phyloP scores from a whole-genome alignment of 2,797 vertebrate species.

The Crypturellus tataupa region DNA sequence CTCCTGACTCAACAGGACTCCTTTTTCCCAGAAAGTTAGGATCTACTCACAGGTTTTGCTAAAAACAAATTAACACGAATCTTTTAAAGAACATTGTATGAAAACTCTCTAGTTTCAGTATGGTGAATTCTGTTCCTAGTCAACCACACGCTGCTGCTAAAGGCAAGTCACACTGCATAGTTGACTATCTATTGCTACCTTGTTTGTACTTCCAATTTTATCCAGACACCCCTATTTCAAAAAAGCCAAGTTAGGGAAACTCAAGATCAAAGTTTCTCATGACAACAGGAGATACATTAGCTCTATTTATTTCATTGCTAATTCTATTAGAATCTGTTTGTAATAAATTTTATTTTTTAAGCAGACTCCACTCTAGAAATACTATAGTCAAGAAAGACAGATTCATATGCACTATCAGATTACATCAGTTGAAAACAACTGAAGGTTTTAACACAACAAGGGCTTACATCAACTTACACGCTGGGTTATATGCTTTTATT shows the following conservation, averaged over 20 bases:
- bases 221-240: background rate
- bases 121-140: background rate
- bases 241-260: background rate
- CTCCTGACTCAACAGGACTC: background rate
- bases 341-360: background rate
- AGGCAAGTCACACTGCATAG: background rate
- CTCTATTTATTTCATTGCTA: background rate
- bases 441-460: background rate
- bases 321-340: background rate
- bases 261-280: background rate
- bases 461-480: background rate
- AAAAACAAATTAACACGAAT: background rate
- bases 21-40: background rate
- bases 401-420: background rate
- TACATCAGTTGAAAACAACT: background rate
- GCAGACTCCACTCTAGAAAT: background rate
- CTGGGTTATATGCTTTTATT: background rate
- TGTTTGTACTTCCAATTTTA: background rate
- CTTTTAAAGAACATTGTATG: background rate
- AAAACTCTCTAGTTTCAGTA: background rate
- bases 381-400: background rate
- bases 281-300: background rate
- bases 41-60: background rate
- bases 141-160: background rate
- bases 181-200: background rate